Conservation (phyloP, 2,113 vertebrate genomes). For the Nycticorax nycticorax region DNA sequence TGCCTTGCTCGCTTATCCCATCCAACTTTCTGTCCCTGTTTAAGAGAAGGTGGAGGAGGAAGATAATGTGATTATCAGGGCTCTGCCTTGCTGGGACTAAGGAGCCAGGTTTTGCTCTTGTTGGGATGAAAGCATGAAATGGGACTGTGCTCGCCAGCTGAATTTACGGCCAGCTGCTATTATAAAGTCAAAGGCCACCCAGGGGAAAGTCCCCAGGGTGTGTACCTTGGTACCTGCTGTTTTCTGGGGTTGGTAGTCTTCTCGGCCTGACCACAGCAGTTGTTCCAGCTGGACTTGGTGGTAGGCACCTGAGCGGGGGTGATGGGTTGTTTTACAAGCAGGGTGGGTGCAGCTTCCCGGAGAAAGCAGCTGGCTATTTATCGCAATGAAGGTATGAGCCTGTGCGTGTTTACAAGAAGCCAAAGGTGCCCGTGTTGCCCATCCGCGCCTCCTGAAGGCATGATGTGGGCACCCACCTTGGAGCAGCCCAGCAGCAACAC, state of each 20-base stretch:
- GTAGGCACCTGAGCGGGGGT: neutral
- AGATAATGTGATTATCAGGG: neutral
- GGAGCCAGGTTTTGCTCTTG: neutral
- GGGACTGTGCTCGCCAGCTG: neutral
- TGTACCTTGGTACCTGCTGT: neutral
- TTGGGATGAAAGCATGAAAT: neutral
- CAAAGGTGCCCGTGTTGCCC: neutral
- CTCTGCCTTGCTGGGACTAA: neutral
- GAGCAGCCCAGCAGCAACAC: neutral
- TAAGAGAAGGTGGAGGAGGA: neutral
- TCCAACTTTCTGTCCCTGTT: neutral
- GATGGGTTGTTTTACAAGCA: neutral
- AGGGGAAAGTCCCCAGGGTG: rapidly evolving
- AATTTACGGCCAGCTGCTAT: neutral
- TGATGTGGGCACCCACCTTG: rapidly evolving
- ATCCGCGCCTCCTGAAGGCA: neutral
- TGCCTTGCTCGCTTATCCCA: neutral
- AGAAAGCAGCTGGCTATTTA: neutral
- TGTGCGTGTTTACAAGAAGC: neutral
- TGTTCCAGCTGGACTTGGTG: neutral
- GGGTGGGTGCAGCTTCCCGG: neutral
- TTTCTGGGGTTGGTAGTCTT: neutral
- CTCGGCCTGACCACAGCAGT: neutral
- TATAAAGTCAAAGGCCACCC: neutral
- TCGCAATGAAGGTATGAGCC: rapidly evolving